These are phyloP conservation scores for Phortica magna DNA, from an alignment of 2,888 invertebrate genomes.

Conservation along the genomic window DNA sequence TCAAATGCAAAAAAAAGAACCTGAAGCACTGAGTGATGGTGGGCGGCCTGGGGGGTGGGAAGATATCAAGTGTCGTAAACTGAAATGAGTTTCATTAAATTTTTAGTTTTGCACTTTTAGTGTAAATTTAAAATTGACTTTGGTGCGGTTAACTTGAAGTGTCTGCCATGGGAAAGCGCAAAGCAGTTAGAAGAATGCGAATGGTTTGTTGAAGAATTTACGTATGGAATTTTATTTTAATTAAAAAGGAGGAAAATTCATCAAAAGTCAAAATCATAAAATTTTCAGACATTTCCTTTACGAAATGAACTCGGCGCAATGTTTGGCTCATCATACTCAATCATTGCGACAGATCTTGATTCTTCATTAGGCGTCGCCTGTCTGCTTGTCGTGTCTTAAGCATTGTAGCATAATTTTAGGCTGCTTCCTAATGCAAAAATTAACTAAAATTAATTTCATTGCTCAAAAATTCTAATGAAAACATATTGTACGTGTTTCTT, in stretches of 20 bases:
- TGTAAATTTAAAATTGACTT: background rate
- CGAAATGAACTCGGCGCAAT: background rate
- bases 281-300: background rate
- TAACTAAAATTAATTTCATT: conserved; percentile 62
- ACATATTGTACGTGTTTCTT: conserved; percentile 62
- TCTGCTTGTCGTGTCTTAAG: conserved; percentile 21
- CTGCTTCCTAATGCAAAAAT: conserved; percentile 54
- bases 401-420: conserved; percentile 50
- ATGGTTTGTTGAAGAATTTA: too few species aligned
- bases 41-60: background rate
- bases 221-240: too few species aligned
- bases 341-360: background rate
- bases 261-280: background rate
- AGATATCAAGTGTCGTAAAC: background rate
- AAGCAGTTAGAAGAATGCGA: too few species aligned
- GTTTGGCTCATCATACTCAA: background rate
- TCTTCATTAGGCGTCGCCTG: background rate
- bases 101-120: background rate
- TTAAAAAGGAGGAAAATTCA: background rate
- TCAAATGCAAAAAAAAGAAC: background rate
- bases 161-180: too few species aligned
- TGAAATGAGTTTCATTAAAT: background rate
- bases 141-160: background rate
- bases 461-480: conserved; percentile 56
- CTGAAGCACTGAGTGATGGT: background rate